Base-by-base conservation (phyloP, 2,113 vertebrate species). In the Cyprinodon variegatus region DNA sequence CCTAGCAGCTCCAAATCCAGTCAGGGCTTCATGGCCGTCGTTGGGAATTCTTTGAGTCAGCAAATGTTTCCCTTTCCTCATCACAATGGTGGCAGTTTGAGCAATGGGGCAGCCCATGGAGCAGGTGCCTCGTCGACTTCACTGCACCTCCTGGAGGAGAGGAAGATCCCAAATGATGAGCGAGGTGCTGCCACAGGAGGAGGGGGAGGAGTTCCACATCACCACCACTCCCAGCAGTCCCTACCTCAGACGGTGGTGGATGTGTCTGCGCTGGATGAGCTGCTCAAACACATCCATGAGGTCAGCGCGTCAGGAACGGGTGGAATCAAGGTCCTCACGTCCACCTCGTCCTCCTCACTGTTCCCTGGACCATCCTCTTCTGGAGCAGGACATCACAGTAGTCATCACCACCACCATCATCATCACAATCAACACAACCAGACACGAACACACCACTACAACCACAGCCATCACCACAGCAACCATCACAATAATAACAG, bases 271-370 rank as follows among this genome's bases (percentile, higher is more conserved):
- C 85, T 96, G 73, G 95, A 96, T 65, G 95, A 96, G 75, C 93
- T 96, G 60, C 92, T 96, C 40, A 93, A 92, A 57, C 95, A 96
- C 83, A 94, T 97, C 77, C 95, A 96, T 0, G 95, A 94, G 81
- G 89, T 90, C 77, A 94, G 80, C 37, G 92, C 90, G 0, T 90
- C 89, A 0, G 90, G 91, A 4, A 89, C 72, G 0, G 88, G 89
- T 0, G 91, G 89, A 82, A 90, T 94, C 78, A 92, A 91, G 53
- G 88, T 93, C 11, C 86, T 94, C 17, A 93, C 92, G 48, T 88
- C 90, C 46, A 79, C 89, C 15, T 90, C 84, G 40, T 88, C 84
- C 0, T 91, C 83, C 48, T 88, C 90, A 0, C 68, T 43, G 64
- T 77, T 29, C 43, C 81, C 53, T 0, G 61, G 85, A 0, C 10